Conservation (phyloP, 2,888 invertebrate species). For the Falcaria lacertinaria region DNA sequence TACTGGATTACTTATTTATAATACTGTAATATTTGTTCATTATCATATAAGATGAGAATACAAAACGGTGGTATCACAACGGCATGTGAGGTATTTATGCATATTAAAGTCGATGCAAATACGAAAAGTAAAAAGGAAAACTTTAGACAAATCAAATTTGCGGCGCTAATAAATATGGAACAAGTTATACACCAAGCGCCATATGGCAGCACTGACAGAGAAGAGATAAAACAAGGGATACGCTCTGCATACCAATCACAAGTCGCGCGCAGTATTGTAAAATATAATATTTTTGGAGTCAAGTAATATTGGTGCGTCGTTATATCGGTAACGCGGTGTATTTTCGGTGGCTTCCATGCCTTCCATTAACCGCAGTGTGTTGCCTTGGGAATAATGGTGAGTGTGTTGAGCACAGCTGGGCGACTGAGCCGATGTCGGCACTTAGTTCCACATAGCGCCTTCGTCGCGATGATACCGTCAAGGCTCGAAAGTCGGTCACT, state of each 20-base stretch:
- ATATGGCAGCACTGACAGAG: constrained; percentile 4
- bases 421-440: constrained; percentile 25
- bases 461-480: constrained; percentile 27
- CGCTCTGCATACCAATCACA: constrained; percentile 22
- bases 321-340: constrained; percentile 15
- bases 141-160: no score
- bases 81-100: no score
- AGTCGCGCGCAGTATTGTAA: constrained; percentile 2
- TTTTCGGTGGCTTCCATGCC: constrained; percentile 20
- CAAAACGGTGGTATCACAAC: no score
- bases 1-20: no score
- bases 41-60: no score
- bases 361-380: constrained; percentile 23
- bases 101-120: no score
- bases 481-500: constrained; percentile 37
- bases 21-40: no score
- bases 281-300: constrained; percentile 7
- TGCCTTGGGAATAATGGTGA: constrained; percentile 20
- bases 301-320: constrained; percentile 6
- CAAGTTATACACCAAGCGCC: constrained; percentile 4
- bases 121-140: no score
- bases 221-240: constrained; percentile 14
- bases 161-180: background rate
- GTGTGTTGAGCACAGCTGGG: constrained; percentile 32
- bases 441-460: constrained; percentile 38